Percentiles rank a stretch among this genome's conserved stretches.
These are phyloP conservation scores for Cyprinodon tularosa DNA, from an alignment of 2,113 vertebrate genomes.

Conservation along the genomic window DNA sequence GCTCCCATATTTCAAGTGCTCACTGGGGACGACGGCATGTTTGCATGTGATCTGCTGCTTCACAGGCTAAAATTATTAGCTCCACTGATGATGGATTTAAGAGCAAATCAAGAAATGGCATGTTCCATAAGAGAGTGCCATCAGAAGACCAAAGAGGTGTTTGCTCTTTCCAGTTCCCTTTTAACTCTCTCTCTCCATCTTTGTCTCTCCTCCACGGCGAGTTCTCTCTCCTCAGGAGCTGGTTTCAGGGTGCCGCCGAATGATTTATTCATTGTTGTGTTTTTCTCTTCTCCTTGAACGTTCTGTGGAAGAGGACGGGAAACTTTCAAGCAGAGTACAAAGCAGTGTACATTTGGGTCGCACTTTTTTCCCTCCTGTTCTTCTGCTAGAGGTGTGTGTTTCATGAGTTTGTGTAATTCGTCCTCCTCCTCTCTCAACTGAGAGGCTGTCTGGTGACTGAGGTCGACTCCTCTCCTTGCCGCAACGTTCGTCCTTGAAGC, in stretches of 20 bases:
- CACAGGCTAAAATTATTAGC: slow-evolving; percentile 61
- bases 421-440: slow-evolving; percentile 54
- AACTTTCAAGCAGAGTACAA: slow-evolving; percentile 83
- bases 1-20: slow-evolving; percentile 54
- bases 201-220: slow-evolving; percentile 8
- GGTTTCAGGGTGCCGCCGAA: slow-evolving; percentile 55
- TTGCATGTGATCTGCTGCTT: slow-evolving; percentile 61
- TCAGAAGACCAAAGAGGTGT: slow-evolving; percentile 71
- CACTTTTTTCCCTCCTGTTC: slow-evolving; percentile 54
- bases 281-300: slow-evolving; percentile 71
- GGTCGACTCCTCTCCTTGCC: slow-evolving; percentile 72
- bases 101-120: slow-evolving; percentile 66
- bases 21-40: slow-evolving; percentile 50
- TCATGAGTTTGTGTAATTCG: slow-evolving; percentile 7
- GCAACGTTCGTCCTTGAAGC: slow-evolving; percentile 81
- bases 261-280: slow-evolving; percentile 82
- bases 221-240: slow-evolving; percentile 52
- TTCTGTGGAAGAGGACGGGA: slow-evolving; percentile 76
- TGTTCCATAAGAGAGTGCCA: slow-evolving; percentile 66
- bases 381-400: slow-evolving; percentile 45
- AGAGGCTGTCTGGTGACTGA: slow-evolving; percentile 69
- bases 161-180: slow-evolving; percentile 61
- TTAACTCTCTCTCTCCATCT: slow-evolving; percentile 41
- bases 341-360: slow-evolving; percentile 82
- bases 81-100: slow-evolving; percentile 68